Percentiles rank a stretch among this genome's conserved stretches.
Conservation (phyloP, 1,140 invertebrate species). For the Vanessa atalanta region DNA sequence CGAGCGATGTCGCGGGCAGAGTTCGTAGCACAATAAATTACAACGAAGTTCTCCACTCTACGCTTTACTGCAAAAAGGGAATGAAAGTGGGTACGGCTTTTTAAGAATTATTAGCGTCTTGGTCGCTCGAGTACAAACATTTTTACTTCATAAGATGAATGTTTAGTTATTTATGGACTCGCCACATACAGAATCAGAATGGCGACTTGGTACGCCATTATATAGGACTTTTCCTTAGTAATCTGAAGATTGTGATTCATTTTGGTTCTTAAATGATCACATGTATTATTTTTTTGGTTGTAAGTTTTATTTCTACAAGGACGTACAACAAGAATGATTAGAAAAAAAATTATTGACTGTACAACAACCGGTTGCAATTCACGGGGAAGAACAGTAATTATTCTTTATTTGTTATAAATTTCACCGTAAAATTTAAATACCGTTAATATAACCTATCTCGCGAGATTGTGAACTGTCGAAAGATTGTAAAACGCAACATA, state of each 20-base stretch:
- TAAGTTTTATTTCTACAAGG: too few relatives aligned
- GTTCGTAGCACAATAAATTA: constrained; percentile 46
- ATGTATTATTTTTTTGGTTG: too few relatives aligned
- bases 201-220: not conserved
- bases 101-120: constrained; percentile 48
- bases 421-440: too few relatives aligned
- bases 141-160: constrained; percentile 38
- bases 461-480: too few relatives aligned
- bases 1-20: not conserved
- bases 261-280: not conserved
- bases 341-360: too few relatives aligned
- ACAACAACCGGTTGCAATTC: too few relatives aligned
- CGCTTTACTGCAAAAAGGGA: constrained; percentile 43
- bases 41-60: constrained; percentile 43
- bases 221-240: not conserved
- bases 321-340: too few relatives aligned
- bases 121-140: constrained; percentile 40
- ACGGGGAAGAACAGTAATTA: too few relatives aligned
- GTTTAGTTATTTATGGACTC: constrained; percentile 25
- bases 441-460: too few relatives aligned
- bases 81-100: constrained; percentile 41
- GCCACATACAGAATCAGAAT: not conserved
- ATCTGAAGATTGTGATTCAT: not conserved
- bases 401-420: too few relatives aligned
- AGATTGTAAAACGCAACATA: too few relatives aligned